A percentile compares a stretch with the other conserved stretches of the same genome.
Conservation (phyloP, 1,140 invertebrate genomes). For the Penaeus chinensis region DNA sequence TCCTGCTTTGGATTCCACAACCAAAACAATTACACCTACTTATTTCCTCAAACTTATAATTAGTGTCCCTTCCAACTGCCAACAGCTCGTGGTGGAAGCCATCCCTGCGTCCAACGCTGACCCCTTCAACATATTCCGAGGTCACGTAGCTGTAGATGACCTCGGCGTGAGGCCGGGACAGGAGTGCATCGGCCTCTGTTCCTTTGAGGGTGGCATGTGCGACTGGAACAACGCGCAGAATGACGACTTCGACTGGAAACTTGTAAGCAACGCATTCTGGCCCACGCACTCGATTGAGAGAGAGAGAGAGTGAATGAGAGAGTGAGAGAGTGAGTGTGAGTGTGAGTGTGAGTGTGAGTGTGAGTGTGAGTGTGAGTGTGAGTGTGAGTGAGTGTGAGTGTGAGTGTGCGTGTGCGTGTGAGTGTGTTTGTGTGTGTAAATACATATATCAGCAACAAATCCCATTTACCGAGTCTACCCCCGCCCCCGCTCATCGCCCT, state of each 20-base stretch:
- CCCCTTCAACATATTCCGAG: constrained; percentile 74
- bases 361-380: no score
- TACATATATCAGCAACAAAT: background rate
- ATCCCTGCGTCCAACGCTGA: constrained; percentile 73
- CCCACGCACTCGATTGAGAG: no score
- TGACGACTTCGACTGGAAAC: constrained; percentile 77
- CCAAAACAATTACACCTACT: no score
- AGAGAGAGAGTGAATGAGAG: no score
- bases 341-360: no score
- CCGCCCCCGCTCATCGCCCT: background rate
- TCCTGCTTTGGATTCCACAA: no score
- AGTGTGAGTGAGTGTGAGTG: no score
- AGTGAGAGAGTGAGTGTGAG: no score
- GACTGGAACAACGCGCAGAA: constrained; percentile 77
- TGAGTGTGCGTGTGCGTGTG: no score
- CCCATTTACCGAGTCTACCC: background rate
- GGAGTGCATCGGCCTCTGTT: constrained; percentile 75
- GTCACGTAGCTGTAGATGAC: constrained; percentile 77
- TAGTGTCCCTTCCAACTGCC: constrained; percentile 27
- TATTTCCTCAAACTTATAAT: background rate
- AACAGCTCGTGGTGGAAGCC: constrained; percentile 75
- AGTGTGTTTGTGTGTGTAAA: background rate
- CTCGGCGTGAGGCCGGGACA: constrained; percentile 71
- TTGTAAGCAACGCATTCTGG: constrained; percentile 35
- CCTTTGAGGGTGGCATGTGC: constrained; percentile 77